These are phyloP conservation scores for Nipponia nippon DNA, from an alignment of 2,113 vertebrate genomes.

Conservation along the genomic window DNA sequence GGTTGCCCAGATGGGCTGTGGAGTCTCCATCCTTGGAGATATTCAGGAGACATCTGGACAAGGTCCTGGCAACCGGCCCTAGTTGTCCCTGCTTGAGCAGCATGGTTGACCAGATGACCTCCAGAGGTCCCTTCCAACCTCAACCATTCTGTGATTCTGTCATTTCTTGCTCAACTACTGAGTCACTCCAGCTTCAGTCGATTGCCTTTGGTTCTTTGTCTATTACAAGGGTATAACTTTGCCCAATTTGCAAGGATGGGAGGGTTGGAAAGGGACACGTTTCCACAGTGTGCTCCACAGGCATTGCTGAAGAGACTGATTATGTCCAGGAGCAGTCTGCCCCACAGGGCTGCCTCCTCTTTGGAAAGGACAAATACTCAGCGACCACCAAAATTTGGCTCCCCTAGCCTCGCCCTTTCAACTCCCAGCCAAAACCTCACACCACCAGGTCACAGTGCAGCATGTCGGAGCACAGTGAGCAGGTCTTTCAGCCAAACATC, in stretches of 20 bases:
- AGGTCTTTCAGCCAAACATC: background rate
- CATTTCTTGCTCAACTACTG: background rate
- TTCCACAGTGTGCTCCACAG: background rate
- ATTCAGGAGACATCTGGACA: background rate
- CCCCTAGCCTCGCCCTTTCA: background rate
- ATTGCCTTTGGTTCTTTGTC: background rate
- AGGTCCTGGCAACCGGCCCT: background rate
- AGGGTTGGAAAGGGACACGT: background rate
- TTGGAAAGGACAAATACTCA: background rate
- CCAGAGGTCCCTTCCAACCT: background rate
- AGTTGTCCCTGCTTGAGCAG: background rate
- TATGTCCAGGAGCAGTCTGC: background rate
- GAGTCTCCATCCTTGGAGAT: background rate
- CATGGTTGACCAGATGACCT: background rate
- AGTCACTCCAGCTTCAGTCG: background rate
- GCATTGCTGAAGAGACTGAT: background rate
- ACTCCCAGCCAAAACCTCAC: background rate
- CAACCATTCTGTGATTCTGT: background rate
- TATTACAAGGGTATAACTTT: background rate
- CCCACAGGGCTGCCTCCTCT: background rate
- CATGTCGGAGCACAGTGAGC: fast-evolving
- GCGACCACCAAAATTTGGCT: background rate
- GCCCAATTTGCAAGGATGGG: background rate
- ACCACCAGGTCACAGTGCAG: background rate
- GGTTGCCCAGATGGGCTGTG: background rate